Percentiles rank a stretch among this genome's conserved stretches.
Evolutionary conservation across 2,113 vertebrate species (phyloP).

Genomic region (Otolemur garnettii): DNA sequence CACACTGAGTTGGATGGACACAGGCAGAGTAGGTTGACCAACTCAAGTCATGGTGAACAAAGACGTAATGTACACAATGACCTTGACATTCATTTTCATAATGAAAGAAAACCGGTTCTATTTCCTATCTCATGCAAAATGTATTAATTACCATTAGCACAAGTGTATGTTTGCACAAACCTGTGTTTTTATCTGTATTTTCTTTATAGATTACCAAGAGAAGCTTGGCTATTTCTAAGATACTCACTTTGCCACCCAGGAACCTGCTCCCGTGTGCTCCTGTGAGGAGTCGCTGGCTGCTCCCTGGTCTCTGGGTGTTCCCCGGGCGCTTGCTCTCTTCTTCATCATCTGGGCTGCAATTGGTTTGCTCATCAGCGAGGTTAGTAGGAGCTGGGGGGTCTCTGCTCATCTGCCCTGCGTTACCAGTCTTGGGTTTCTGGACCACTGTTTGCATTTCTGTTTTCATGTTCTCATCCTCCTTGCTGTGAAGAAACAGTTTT

Average conservation of each 20-base stretch:
- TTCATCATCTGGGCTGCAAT: background rate
- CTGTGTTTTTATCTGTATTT: slow-evolving; percentile 25
- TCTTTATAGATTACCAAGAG: slow-evolving; percentile 21
- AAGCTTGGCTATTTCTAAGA: background rate
- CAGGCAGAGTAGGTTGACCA: background rate
- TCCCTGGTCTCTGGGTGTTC: background rate
- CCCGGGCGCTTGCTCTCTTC: background rate
- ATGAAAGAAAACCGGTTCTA: background rate
- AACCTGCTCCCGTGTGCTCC: background rate
- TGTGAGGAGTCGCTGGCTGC: background rate
- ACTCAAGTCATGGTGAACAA: background rate
- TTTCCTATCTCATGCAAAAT: background rate
- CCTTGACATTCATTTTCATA: slow-evolving; percentile 30
- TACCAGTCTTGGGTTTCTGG: slow-evolving; percentile 5
- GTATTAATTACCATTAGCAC: background rate
- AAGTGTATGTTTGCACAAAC: background rate
- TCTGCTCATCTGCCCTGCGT: background rate
- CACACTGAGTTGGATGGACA: background rate
- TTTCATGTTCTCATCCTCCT: slow-evolving; percentile 46
- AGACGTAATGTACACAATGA: background rate
- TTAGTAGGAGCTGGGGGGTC: background rate
- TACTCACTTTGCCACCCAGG: slow-evolving; percentile 57
- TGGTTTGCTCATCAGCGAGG: background rate
- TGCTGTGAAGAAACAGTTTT: slow-evolving; percentile 62
- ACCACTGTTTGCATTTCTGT: background rate